These are phyloP conservation scores for Chirona hameri DNA, from an alignment of 2,888 invertebrate genomes.

Conservation along the genomic window DNA sequence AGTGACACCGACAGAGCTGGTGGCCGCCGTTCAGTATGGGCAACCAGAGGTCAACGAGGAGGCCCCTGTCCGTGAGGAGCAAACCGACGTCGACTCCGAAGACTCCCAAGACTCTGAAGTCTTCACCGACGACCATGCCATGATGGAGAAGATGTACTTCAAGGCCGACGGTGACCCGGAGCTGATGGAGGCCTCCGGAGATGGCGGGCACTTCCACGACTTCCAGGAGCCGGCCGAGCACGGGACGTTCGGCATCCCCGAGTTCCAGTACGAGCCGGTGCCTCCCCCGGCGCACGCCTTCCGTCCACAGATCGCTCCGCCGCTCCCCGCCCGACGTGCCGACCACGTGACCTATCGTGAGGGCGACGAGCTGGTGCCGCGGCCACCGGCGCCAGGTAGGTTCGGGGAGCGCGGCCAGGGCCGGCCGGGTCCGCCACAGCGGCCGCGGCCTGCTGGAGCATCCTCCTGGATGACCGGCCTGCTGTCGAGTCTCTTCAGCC, in stretches of 20 bases:
- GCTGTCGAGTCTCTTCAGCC: conserved; percentile 13
- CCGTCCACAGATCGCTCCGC: not conserved
- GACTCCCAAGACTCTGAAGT: too few relatives aligned
- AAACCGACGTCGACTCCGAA: too few relatives aligned
- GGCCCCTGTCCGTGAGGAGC: not conserved
- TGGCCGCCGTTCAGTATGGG: too few relatives aligned
- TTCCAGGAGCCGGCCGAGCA: not conserved
- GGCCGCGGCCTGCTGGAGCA: not conserved
- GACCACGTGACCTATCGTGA: not conserved
- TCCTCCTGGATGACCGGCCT: conserved; percentile 26
- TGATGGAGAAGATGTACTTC: conserved; percentile 7
- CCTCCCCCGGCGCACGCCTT: conserved; percentile 2
- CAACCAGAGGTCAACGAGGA: too few relatives aligned
- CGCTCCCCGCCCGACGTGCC: too few relatives aligned
- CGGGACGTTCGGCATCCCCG: not conserved
- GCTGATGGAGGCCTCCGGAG: not conserved
- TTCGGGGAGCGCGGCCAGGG: not conserved
- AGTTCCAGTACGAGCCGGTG: conserved; percentile 14
- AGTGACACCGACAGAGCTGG: not conserved
- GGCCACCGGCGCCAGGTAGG: not conserved
- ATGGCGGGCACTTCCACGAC: not conserved
- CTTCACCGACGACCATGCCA: not conserved
- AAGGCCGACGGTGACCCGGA: not conserved
- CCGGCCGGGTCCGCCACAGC: not conserved
- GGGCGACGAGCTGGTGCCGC: not conserved